These are phyloP conservation scores for Cynocephalus volans DNA, from an alignment of 2,113 vertebrate genomes.

Conservation along the genomic window DNA sequence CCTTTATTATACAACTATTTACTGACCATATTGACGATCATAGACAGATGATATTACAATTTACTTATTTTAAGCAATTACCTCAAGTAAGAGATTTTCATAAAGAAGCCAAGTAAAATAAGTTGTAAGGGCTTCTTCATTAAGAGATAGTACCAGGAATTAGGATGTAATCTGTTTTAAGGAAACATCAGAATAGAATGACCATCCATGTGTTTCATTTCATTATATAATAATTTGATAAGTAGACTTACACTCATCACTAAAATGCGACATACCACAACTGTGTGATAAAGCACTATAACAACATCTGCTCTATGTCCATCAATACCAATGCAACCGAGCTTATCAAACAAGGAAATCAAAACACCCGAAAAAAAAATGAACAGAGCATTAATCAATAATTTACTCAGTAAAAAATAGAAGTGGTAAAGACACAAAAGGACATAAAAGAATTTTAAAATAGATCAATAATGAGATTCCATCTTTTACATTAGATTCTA, in stretches of 20 bases:
- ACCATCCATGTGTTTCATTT: not conserved
- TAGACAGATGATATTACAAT: not conserved
- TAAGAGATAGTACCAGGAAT: not conserved
- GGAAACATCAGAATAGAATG: not conserved
- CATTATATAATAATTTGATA: not conserved
- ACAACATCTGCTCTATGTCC: not conserved
- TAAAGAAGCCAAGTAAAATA: not conserved
- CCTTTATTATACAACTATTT: not conserved
- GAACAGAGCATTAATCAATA: not conserved
- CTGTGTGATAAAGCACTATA: not conserved
- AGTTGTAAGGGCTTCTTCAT: not conserved
- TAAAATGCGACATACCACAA: not conserved
- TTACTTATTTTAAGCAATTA: not conserved
- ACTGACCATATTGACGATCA: too few relatives aligned
- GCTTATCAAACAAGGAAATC: not conserved
- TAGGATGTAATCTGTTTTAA: not conserved
- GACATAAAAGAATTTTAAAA: not conserved
- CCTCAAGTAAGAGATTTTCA: not conserved
- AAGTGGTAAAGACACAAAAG: not conserved
- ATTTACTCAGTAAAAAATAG: not conserved
- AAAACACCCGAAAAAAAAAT: not conserved
- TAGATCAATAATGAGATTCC: not conserved
- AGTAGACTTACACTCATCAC: not conserved
- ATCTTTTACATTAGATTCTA: not conserved
- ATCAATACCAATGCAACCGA: not conserved